Percentiles rank a stretch among this genome's conserved stretches.
phyloP scores from a whole-genome alignment of 92 coral and sea anemone genomes.

The Ricordea florida region DNA sequence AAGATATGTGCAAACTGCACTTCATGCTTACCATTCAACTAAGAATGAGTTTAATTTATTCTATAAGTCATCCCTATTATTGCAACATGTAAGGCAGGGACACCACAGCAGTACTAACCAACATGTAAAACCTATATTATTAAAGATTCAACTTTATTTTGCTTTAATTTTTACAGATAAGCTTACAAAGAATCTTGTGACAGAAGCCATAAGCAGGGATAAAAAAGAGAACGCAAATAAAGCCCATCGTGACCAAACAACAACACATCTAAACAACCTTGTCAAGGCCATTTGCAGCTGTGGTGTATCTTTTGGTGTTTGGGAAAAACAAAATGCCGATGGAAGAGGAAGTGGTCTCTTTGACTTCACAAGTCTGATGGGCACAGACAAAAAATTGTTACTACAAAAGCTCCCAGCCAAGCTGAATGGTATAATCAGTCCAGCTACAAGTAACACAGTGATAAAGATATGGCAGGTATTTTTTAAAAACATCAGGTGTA shows the following conservation, averaged over 20 bases:
- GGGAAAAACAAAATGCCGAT: conserved; percentile 74
- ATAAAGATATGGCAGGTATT: conserved; percentile 71
- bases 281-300: conserved; percentile 57
- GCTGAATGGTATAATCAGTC: conserved; percentile 53
- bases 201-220: conserved; percentile 57
- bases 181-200: conserved; percentile 45
- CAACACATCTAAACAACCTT: conserved; percentile 37
- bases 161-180: conserved; percentile 14
- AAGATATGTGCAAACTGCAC: too few species aligned
- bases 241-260: conserved; percentile 47
- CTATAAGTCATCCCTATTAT: too few species aligned
- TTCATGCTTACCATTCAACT: too few species aligned
- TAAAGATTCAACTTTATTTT: neutral
- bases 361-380: conserved; percentile 70
- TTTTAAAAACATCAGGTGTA: neutral
- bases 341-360: conserved; percentile 59
- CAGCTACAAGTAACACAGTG: conserved; percentile 50
- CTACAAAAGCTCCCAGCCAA: conserved; percentile 59
- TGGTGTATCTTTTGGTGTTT: conserved; percentile 62
- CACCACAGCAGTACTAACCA: too few species aligned
- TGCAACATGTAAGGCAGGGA: too few species aligned
- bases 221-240: conserved; percentile 54
- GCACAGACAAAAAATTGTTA: conserved; percentile 55
- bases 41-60: too few species aligned
- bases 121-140: too few species aligned